phyloP scores from a whole-genome alignment of 2,113 vertebrate genomes.

The Anhinga anhinga region DNA sequence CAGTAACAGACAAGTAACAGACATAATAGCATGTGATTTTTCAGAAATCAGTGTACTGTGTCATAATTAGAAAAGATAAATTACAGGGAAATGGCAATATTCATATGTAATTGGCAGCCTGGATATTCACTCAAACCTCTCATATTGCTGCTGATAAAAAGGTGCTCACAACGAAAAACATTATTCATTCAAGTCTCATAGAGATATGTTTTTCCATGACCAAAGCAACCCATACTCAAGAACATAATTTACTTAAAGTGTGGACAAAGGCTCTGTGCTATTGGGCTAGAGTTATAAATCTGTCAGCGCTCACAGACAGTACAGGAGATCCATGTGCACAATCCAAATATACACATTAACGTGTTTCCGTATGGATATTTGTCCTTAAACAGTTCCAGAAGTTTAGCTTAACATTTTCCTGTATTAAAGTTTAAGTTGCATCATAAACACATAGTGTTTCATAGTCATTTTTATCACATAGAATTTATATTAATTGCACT shows the following conservation, averaged over 20 bases:
- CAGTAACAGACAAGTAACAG: background rate
- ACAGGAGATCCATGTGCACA: slow-evolving; percentile 11
- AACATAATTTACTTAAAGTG: background rate
- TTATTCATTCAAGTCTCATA: background rate
- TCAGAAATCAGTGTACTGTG: background rate
- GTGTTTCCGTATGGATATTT: background rate
- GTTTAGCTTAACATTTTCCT: background rate
- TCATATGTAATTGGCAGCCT: background rate
- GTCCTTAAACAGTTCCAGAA: background rate
- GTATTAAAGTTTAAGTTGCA: background rate
- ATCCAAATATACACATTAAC: background rate
- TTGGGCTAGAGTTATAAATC: background rate
- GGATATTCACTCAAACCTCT: background rate
- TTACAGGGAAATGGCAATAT: background rate
- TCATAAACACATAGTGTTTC: background rate
- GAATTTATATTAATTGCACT: background rate
- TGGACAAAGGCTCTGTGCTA: background rate
- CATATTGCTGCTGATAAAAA: background rate
- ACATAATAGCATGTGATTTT: background rate
- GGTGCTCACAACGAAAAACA: background rate
- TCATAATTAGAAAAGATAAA: background rate
- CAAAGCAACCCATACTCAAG: background rate
- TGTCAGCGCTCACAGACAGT: background rate
- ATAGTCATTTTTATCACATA: background rate
- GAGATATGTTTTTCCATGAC: slow-evolving; percentile 23